Evolutionary conservation across 2,888 invertebrate species (phyloP).

Genomic region (Metalampra italica): DNA sequence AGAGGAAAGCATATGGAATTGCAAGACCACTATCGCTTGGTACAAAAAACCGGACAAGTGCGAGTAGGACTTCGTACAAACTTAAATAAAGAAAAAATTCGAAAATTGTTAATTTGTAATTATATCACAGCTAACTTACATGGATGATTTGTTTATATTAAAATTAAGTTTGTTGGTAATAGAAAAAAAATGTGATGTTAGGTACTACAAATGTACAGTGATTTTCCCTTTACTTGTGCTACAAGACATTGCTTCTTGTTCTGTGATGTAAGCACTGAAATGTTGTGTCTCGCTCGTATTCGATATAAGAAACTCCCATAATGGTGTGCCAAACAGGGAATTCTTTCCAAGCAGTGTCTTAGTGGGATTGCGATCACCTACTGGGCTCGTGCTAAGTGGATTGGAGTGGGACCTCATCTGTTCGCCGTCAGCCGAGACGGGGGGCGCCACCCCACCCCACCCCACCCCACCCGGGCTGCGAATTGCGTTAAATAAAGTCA

Average conservation of each 20-base stretch:
- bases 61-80: too few species aligned
- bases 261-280: conserved; percentile 4
- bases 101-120: too few species aligned
- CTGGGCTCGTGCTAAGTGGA: conserved; percentile 65
- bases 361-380: conserved; percentile 58
- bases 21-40: not conserved
- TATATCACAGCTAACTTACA: too few species aligned
- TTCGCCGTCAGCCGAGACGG: conserved; percentile 60
- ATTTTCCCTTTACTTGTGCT: too few species aligned
- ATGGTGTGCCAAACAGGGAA: conserved; percentile 21
- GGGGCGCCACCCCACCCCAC: conserved; percentile 26
- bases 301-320: conserved; percentile 4
- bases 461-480: conserved; percentile 30
- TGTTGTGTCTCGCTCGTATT: not conserved
- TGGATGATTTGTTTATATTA: too few species aligned
- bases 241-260: too few species aligned
- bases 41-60: too few species aligned
- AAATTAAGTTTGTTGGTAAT: too few species aligned
- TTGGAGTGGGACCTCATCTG: conserved; percentile 76
- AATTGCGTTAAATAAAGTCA: conserved; percentile 76
- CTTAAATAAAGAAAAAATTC: too few species aligned
- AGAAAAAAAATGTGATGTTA: too few species aligned
- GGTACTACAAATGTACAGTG: too few species aligned
- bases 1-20: conserved; percentile 8
- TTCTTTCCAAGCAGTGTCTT: conserved; percentile 24